phyloP scores from a whole-genome alignment of 2,797 vertebrate species.

The Agapornis canus region DNA sequence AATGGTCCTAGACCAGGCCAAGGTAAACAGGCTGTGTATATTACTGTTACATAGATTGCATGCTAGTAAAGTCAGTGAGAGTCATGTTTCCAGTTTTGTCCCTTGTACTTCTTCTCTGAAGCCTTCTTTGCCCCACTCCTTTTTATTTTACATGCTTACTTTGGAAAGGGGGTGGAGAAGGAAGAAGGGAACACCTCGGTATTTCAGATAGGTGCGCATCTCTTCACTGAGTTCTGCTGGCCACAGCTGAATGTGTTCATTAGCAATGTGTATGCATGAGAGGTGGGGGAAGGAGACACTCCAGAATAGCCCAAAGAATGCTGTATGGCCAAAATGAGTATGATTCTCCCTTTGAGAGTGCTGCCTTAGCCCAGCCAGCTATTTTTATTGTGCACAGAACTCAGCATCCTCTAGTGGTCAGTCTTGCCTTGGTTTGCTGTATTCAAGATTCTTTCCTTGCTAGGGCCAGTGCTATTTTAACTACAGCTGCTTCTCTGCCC shows the following conservation, averaged over 20 bases:
- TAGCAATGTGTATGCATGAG: background rate
- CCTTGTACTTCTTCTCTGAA: conserved; percentile 34
- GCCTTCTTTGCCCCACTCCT: background rate
- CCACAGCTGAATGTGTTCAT: background rate
- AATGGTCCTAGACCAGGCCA: conserved; percentile 69
- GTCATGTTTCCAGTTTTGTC: conserved; percentile 67
- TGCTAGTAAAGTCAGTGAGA: conserved; percentile 79
- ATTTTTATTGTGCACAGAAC: background rate
- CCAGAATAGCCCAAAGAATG: background rate
- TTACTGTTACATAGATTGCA: conserved; percentile 83
- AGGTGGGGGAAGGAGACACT: background rate
- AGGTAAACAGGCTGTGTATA: conserved; percentile 76
- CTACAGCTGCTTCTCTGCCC: background rate
- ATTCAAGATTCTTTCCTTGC: background rate
- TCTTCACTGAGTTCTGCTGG: background rate
- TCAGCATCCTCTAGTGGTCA: background rate
- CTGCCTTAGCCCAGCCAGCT: conserved; percentile 1
- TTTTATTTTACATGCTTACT: conserved; percentile 20
- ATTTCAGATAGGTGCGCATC: background rate
- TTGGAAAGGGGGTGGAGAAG: background rate
- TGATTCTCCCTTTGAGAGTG: background rate
- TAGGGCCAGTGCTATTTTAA: background rate
- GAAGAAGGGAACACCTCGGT: background rate
- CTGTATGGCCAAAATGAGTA: background rate
- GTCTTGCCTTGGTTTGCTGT: background rate